Evolutionary conservation across 2,888 invertebrate species (phyloP).

Genomic region (Adela reaumurella): DNA sequence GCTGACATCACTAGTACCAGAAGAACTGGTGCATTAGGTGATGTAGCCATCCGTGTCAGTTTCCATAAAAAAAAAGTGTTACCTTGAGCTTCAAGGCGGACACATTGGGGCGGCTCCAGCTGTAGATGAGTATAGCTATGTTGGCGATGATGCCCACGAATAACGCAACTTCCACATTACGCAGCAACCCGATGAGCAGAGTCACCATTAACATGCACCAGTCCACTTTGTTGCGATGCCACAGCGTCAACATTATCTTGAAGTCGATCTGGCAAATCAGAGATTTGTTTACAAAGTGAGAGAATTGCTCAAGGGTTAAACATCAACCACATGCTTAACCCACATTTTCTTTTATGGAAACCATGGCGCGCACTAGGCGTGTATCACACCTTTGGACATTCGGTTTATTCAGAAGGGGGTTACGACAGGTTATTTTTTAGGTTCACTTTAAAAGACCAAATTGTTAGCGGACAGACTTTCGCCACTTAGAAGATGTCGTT

Average conservation of each 20-base stretch:
- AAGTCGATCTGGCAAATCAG: constrained; percentile 47
- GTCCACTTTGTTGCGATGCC: constrained; percentile 59
- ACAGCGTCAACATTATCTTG: constrained; percentile 41
- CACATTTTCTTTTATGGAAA: no score
- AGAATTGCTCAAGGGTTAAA: not conserved
- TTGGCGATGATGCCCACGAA: constrained; percentile 66
- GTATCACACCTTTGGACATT: no score
- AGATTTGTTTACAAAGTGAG: not conserved
- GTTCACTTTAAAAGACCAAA: no score
- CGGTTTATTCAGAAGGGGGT: no score
- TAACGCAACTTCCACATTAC: constrained; percentile 78
- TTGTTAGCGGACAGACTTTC: no score
- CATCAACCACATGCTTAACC: no score
- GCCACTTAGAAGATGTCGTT: no score
- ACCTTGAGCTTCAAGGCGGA: constrained; percentile 37
- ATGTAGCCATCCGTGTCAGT: no score
- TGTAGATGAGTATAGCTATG: constrained; percentile 60
- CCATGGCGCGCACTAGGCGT: no score
- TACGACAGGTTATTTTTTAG: no score
- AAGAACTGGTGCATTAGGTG: no score
- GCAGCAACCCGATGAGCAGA: constrained; percentile 39
- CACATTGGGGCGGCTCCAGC: constrained; percentile 63
- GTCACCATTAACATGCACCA: constrained; percentile 65
- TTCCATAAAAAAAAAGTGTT: constrained; percentile 5
- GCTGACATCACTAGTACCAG: no score